Base-by-base conservation (phyloP, 2,797 vertebrate genomes). In the Phoeniculus purpureus region DNA sequence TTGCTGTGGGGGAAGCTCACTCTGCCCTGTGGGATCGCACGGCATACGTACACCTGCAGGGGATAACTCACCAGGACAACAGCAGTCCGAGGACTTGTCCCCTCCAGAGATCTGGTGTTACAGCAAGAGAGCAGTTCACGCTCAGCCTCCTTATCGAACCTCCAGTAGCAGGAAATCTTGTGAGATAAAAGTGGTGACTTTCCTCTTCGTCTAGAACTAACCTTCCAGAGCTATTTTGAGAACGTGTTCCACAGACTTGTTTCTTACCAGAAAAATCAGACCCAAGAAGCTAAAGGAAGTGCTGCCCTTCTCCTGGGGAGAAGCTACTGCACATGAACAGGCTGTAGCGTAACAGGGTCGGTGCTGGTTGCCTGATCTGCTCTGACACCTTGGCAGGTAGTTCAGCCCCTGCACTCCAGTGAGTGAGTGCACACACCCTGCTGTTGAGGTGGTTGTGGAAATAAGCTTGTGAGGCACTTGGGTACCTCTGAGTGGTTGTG, bases 141-240 rank as follows among this genome's bases (percentile, higher is more conserved):
- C 32, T 79, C 40, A 25, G 31, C 27, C 58, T 90, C 48, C 50
- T 83, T 77, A 68, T 60, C 48, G 21, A 62, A 54, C 55, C 43
- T 87, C 60, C 66, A 56, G 43, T 14, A 71, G 75, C 67, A 68
- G 72, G 75, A 93, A 91, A 56, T 90, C 31, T 72, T 0, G 0
- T 87, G 77, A 89, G 84, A 66, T 81, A 90, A 92, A 91, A 82
- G 43, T 47, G 72, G 19, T 34, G 40, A 31, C 54, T 72, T 89
- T 81, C 70, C 48, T 87, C 23, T 75, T 92, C 54, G 64, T 34
- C 16, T 60, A 32, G 48, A 91, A 32, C 14, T 82, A 79, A 58
- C 34, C 27, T 78, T 78, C 51, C 59, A 75, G 50, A 72, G 21
- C 31, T 59, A 25, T 78, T 89, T 80, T n/a, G 50, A 81, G 59